Evolutionary conservation across 2,113 vertebrate genomes (phyloP), one percentile per base, ranked within the genome.

Genomic region (Notiomystis cincta): DNA sequence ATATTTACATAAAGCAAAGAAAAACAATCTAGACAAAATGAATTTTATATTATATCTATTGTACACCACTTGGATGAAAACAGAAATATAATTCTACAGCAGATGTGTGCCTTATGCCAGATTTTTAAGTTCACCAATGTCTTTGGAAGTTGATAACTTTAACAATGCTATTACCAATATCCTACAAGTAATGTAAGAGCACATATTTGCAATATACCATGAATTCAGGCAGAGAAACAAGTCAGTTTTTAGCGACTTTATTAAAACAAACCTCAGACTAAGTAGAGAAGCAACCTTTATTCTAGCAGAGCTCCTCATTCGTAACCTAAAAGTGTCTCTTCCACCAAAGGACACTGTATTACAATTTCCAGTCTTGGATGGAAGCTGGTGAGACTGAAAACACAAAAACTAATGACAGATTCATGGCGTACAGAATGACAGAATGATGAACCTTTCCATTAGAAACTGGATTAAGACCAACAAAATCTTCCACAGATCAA

Each of bases 151-250:
- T 21, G 9, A 3, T 53, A n/a, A 53, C 19, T 80, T 80, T 22
- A 58, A 7, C 8, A n/a, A 5, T 61, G 18, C 47, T 78, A 8
- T 64, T n/a, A 21, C 4, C 5, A 35, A 33, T 18, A 30, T 27
- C 18, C 44, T 67, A 0, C 19, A 48, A 30, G 7, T 13, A 42
- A 11, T 35, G 1, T 51, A 67, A 73, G 4, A 53, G 2, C 8
- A 56, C 65, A 20, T 54, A 6, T 64, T 60, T 77, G 2, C 13
- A 53, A n/a, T 48, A 69, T 23, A 13, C 9, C 7, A 1, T 51
- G 4, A 35, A 27, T 81, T 78, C 15, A n/a, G 30, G 20, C 37
- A 72, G 48, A 80, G 17, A 35, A 82, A 28, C 2, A 13, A 56
- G 12, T 33, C 0, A 10, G 7, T 15, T 79, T 77, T 87, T 50